A percentile compares a stretch with the other conserved stretches of the same genome.
Evolutionary conservation across 2,888 invertebrate genomes (phyloP).

Genomic region (Ochlodes sylvanus): DNA sequence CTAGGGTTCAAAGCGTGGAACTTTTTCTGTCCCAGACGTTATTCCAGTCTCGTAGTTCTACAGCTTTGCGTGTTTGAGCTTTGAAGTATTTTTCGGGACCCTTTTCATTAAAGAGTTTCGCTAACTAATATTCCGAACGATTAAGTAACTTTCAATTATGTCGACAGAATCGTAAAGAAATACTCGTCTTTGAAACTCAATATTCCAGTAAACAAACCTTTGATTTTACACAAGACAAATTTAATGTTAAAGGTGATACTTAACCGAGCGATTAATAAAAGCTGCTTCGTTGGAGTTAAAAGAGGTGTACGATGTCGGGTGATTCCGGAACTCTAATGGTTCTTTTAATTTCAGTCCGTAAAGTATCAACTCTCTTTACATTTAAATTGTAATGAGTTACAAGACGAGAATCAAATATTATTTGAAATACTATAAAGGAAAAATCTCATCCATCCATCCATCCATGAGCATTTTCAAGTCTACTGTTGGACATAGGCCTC

Average conservation of each 20-base stretch:
- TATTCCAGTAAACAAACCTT: conserved; percentile 35
- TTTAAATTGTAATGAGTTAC: conserved; percentile 13
- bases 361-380: conserved; percentile 14
- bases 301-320: conserved; percentile 31
- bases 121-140: conserved; percentile 72
- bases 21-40: conserved; percentile 81
- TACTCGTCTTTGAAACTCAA: conserved; percentile 44
- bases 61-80: conserved; percentile 81
- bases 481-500: no score
- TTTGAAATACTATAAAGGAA: not conserved
- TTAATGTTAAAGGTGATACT: conserved; percentile 35
- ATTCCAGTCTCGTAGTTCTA: conserved; percentile 82
- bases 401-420: not conserved
- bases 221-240: conserved; percentile 29
- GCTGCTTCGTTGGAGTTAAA: conserved; percentile 26
- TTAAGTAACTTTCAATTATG: conserved; percentile 67
- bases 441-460: no score
- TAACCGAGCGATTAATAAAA: conserved; percentile 30
- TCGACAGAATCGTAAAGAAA: conserved; percentile 49
- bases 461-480: no score
- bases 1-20: conserved; percentile 81
- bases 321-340: conserved; percentile 27
- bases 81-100: conserved; percentile 76
- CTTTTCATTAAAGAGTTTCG: conserved; percentile 78
- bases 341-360: conserved; percentile 25